A percentile compares a stretch with the other conserved stretches of the same genome.
Evolutionary conservation across 2,113 vertebrate genomes (phyloP).

Genomic region (Gymnorhina tibicen): DNA sequence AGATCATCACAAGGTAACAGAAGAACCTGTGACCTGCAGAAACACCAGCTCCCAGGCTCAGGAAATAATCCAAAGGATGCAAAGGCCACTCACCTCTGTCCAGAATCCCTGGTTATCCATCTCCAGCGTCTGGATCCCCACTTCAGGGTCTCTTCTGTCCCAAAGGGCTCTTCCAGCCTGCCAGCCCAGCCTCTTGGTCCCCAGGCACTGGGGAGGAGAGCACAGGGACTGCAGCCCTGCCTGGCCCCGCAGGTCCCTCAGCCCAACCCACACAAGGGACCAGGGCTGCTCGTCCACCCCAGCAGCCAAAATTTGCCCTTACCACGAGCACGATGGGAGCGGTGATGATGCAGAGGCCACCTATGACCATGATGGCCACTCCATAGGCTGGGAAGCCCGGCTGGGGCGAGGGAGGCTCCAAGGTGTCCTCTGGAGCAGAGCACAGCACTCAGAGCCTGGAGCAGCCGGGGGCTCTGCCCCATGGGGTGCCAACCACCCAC

Average conservation of each 20-base stretch:
- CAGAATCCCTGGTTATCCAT: conserved; percentile 23
- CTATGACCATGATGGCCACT: background rate
- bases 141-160: background rate
- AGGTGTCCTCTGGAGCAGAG: background rate
- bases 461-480: background rate
- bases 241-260: background rate
- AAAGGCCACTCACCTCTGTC: background rate
- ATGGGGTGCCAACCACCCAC: background rate
- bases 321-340: background rate
- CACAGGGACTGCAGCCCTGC: background rate
- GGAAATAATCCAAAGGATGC: accelerated
- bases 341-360: background rate
- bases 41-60: background rate
- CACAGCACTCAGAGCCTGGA: background rate
- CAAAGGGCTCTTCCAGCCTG: background rate
- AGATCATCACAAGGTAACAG: background rate
- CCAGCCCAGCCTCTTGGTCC: background rate
- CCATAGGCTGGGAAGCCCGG: background rate
- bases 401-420: background rate
- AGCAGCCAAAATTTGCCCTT: background rate
- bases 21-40: background rate
- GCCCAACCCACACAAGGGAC: background rate
- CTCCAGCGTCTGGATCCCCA: background rate
- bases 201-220: background rate
- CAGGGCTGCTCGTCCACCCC: background rate